Conservation (phyloP, 1,140 invertebrate species). For the Daktulosphaira vitifoliae region DNA sequence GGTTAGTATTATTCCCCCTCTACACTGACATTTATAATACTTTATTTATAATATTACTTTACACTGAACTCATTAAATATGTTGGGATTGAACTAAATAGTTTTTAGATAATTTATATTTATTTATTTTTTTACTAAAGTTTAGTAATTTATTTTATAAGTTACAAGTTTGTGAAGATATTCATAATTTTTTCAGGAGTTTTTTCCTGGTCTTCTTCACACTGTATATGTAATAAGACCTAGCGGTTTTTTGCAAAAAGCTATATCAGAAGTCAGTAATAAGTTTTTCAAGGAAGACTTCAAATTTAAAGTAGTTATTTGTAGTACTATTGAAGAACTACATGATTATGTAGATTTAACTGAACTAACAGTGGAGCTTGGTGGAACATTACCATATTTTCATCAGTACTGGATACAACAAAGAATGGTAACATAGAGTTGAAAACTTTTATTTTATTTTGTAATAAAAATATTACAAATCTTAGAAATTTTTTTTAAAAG, state of each 20-base stretch:
- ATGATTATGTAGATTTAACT: constrained; percentile 71
- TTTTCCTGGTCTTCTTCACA: constrained; percentile 87
- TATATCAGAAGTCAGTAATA: constrained; percentile 89
- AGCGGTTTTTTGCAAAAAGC: constrained; percentile 90
- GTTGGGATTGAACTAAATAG: constrained; percentile 5
- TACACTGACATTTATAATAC: not conserved
- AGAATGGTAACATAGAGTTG: constrained; percentile 66
- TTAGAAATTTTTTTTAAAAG: too few relatives aligned
- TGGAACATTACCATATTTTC: constrained; percentile 79
- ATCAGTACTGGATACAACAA: constrained; percentile 93
- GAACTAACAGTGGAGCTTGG: constrained; percentile 84
- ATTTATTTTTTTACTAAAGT: not conserved
- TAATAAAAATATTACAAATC: too few relatives aligned
- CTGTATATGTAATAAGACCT: constrained; percentile 84
- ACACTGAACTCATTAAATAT: not conserved
- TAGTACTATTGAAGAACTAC: constrained; percentile 68
- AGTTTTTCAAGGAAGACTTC: constrained; percentile 88
- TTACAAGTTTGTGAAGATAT: constrained; percentile 7
- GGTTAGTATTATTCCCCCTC: constrained; percentile 25
- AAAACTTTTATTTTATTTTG: not conserved
- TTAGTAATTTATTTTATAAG: not conserved
- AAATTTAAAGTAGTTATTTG: constrained; percentile 72
- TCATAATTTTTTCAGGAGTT: constrained; percentile 61
- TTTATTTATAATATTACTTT: constrained; percentile 22
- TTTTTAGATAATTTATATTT: constrained; percentile 18